These are phyloP conservation scores for Bombus superbus DNA, from an alignment of 1,140 invertebrate genomes.

Conservation along the genomic window DNA sequence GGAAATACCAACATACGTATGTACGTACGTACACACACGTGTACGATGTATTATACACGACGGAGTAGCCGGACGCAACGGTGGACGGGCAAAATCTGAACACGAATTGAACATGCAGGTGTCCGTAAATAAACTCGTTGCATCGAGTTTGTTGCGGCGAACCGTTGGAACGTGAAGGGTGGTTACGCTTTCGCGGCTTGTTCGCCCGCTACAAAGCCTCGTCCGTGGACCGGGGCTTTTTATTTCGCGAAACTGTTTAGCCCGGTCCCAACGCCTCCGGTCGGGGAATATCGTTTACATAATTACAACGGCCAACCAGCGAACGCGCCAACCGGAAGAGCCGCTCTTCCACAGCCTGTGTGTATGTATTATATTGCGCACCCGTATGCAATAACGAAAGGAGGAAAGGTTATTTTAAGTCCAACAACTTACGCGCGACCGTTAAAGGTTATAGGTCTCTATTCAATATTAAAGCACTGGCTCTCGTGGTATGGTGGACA, in stretches of 20 bases:
- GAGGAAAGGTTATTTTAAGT: constrained; percentile 33
- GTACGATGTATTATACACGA: background rate
- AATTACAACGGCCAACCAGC: constrained; percentile 35
- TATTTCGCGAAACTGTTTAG: constrained; percentile 56
- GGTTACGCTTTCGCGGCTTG: constrained; percentile 68
- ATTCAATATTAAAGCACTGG: constrained; percentile 36
- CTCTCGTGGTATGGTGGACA: background rate
- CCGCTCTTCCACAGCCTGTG: background rate
- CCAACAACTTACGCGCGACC: background rate
- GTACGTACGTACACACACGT: background rate
- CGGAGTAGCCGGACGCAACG: background rate
- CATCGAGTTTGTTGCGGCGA: constrained; percentile 70
- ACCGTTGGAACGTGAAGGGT: constrained; percentile 72
- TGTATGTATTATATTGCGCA: background rate
- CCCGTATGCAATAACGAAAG: background rate
- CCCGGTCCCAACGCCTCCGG: background rate
- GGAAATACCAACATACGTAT: background rate
- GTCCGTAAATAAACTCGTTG: constrained; percentile 74
- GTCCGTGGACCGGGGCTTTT: constrained; percentile 49
- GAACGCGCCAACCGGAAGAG: background rate
- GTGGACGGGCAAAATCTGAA: constrained; percentile 56
- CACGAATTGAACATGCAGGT: constrained; percentile 68
- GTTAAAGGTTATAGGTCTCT: constrained; percentile 41
- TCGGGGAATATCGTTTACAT: constrained; percentile 54
- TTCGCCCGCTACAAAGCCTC: constrained; percentile 56